A percentile compares a stretch with the other conserved stretches of the same genome.
Conservation (phyloP, 2,113 vertebrate species). For the Gymnarchus niloticus region DNA sequence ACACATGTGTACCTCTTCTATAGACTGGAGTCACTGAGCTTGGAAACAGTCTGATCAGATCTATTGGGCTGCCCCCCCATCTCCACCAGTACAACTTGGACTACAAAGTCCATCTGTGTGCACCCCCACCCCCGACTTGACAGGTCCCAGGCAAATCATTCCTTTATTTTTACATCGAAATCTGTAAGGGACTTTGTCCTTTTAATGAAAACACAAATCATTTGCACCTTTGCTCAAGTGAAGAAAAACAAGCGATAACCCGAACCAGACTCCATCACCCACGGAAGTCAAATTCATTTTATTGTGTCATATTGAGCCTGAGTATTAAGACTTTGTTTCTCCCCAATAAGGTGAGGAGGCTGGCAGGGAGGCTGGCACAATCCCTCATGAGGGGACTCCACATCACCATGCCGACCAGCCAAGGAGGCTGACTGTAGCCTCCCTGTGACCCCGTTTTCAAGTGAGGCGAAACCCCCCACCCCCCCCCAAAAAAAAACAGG, state of each 20-base stretch:
- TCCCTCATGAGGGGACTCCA: not conserved
- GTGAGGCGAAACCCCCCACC: not conserved
- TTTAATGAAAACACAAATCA: not conserved
- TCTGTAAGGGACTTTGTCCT: not conserved
- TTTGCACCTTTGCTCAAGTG: not conserved
- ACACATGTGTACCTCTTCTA: not conserved
- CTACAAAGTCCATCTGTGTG: not conserved
- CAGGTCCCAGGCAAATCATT: not conserved
- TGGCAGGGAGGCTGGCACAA: not conserved
- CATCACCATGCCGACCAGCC: not conserved
- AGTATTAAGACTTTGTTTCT: not conserved
- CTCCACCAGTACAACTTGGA: not conserved
- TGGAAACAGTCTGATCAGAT: not conserved
- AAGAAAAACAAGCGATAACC: not conserved
- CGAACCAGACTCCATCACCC: not conserved
- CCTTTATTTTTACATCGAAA: not conserved
- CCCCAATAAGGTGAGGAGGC: not conserved
- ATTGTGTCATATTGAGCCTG: not conserved
- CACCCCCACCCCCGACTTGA: not conserved
- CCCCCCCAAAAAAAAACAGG: not conserved
- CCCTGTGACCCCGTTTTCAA: not conserved
- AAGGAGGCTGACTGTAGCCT: not conserved
- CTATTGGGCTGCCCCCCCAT: not conserved
- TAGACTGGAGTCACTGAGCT: not conserved
- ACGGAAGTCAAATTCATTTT: not conserved